Percentiles rank a stretch among this genome's conserved stretches.
Conservation (phyloP, 2,888 invertebrate genomes). For the Notodonta ziczac region DNA sequence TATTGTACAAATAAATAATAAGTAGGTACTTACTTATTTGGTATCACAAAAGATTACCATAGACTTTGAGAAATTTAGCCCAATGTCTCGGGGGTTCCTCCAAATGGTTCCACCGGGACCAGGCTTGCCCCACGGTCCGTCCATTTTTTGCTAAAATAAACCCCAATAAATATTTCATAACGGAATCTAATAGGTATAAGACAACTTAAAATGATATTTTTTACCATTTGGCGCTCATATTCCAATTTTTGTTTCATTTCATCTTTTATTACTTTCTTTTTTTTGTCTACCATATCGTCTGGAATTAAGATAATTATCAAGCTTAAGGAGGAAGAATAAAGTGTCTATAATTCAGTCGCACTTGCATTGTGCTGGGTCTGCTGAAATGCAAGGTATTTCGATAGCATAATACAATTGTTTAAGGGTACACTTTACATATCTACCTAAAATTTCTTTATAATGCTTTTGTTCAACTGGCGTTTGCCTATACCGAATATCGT, state of each 20-base stretch:
- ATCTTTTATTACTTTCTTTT: conserved; percentile 75
- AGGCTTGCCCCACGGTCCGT: conserved; percentile 87
- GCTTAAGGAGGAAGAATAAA: background rate
- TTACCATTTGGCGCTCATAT: conserved; percentile 84
- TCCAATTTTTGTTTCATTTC: conserved; percentile 75
- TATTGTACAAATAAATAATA: background rate
- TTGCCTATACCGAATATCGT: conserved; percentile 87
- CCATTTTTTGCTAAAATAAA: conserved; percentile 67
- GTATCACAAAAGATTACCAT: conserved; percentile 81
- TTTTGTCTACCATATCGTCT: conserved; percentile 86
- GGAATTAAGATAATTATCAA: conserved; percentile 38
- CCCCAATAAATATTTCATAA: background rate
- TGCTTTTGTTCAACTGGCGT: conserved; percentile 80
- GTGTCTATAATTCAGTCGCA: background rate
- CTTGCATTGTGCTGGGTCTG: background rate
- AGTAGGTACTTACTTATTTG: conserved; percentile 2
- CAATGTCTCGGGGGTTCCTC: conserved; percentile 89
- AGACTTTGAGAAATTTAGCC: conserved; percentile 90
- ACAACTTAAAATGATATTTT: conserved; percentile 7
- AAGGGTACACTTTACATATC: background rate
- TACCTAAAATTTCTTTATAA: conserved; percentile 71
- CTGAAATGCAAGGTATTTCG: background rate
- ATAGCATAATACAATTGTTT: background rate
- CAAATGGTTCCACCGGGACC: conserved; percentile 90
- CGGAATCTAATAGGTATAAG: background rate